phyloP scores from a whole-genome alignment of 2,888 invertebrate species.

The Odontomyia ornata region DNA sequence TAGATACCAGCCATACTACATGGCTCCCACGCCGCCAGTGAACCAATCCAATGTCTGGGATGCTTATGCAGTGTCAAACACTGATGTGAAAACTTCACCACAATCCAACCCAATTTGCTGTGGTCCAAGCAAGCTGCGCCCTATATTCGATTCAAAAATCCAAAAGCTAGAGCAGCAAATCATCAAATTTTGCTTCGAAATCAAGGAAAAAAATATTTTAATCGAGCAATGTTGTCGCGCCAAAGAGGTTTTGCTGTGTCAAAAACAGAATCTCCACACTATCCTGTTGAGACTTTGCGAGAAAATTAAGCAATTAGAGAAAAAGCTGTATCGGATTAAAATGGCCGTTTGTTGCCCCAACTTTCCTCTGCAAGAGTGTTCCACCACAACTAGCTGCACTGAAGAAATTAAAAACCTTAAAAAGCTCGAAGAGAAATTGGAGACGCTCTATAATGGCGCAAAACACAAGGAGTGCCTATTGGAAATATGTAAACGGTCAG shows the following conservation, averaged over 20 bases:
- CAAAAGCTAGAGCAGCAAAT: constrained; percentile 5
- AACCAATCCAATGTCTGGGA: too few relatives aligned
- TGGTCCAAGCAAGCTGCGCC: constrained; percentile 16
- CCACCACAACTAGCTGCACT: not conserved
- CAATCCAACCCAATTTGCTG: not conserved
- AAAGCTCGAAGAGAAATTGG: constrained; percentile 15
- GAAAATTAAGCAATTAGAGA: constrained; percentile 28
- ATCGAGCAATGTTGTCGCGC: constrained; percentile 11
- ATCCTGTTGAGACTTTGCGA: constrained; percentile 9
- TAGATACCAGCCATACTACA: not conserved
- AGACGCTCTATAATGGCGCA: constrained; percentile 10
- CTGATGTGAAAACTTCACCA: not conserved
- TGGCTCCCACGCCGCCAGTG: not conserved
- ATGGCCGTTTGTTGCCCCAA: constrained; percentile 13
- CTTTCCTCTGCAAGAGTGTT: not conserved
- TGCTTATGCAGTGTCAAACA: not conserved
- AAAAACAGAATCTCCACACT: constrained; percentile 9
- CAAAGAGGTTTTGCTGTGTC: not conserved
- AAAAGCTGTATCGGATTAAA: constrained; percentile 16
- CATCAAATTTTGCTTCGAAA: constrained; percentile 22
- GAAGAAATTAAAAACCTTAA: not conserved
- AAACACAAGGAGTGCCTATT: constrained; percentile 11
- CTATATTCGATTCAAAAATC: constrained; percentile 13
- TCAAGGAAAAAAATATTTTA: constrained; percentile 25
- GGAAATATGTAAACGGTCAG: not conserved